Percentiles rank a stretch among this genome's conserved stretches.
phyloP scores from a whole-genome alignment of 2,797 vertebrate genomes.

The Pterois miles region DNA sequence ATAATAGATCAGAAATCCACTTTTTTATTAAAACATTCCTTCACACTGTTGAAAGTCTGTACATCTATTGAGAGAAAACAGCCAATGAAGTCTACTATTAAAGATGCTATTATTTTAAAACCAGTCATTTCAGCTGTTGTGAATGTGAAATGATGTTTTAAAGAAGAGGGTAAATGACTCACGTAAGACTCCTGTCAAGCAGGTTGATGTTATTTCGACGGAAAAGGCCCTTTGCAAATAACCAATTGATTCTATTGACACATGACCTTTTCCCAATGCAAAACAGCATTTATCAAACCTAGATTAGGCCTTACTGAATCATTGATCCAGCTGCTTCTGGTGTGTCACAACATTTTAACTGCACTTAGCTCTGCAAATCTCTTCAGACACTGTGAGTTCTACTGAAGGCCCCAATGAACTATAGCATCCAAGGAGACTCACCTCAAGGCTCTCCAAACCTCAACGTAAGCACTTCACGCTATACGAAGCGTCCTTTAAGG shows the following conservation, averaged over 20 bases:
- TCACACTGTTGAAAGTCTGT: not conserved
- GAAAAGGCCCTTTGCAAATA: conserved; percentile 17
- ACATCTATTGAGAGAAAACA: not conserved
- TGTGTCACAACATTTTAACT: conserved; percentile 53
- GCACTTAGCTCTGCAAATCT: conserved; percentile 27
- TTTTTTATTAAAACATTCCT: too few relatives aligned
- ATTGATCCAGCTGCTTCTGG: conserved; percentile 39
- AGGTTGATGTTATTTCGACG: conserved; percentile 9
- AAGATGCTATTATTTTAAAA: not conserved
- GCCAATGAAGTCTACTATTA: too few relatives aligned
- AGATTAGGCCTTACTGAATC: conserved; percentile 36
- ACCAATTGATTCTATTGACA: conserved; percentile 43
- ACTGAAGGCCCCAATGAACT: conserved; percentile 26
- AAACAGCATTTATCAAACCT: conserved; percentile 60
- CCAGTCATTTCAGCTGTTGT: not conserved
- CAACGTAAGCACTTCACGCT: conserved; percentile 14
- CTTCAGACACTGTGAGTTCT: conserved; percentile 19
- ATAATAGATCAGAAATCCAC: not conserved
- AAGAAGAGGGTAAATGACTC: not conserved
- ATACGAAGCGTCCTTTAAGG: conserved; percentile 23
- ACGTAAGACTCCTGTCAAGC: not conserved
- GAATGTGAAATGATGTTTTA: not conserved
- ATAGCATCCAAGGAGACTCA: conserved; percentile 30
- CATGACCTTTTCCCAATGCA: conserved; percentile 57
- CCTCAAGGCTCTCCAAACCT: conserved; percentile 23